Base-by-base conservation (phyloP, 92 coral and sea anemone species). In the Porites lobata region DNA sequence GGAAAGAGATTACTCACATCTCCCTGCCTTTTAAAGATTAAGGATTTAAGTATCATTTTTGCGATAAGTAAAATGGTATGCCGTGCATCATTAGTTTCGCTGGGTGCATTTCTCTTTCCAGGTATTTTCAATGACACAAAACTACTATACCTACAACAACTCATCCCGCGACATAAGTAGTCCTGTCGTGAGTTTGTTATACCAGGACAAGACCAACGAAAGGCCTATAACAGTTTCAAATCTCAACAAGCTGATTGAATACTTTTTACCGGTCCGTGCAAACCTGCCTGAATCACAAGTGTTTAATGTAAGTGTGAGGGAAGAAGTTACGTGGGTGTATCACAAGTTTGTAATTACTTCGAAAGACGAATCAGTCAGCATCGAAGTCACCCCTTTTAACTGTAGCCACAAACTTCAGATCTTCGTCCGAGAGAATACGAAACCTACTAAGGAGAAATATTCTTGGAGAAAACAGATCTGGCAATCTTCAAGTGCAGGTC, bases 131-230 rank as follows among this genome's bases (percentile, higher is more conserved):
- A 82, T 83, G 73, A 84, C 90, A 3, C 73, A 77, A 21, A 93
- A 93, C 65, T 81, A 90, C 71, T 88, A 79, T 78, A 92, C 91
- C 9, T 92, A 92, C 88, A 90, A 91, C 69, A 22, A 74, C 54
- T 52, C 91, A 9, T 79, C 95, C 1, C 79, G 68, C 6, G 95
- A 91, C 15, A 69, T 94, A 6, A 86, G 57, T 32, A 76, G 91
- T 67, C 93, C 93, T 17, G 88, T 92, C 50, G 83, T 92, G 13
- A 94, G 96, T 67, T 82, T 94, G 20, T 90, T 93, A 1, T 92
- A 80, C 79, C 80, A 89, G 21, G 79, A 77, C 62, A 90, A 88
- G 81, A 74, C 67, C 19, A 88, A 85, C 59, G 91, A 90, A 32
- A 75, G 92, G 59, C 10, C 85, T 2, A 68, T 94, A 62, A 78